Conservation (phyloP, 2,888 invertebrate species). For the Pristionchus entomophagus region DNA sequence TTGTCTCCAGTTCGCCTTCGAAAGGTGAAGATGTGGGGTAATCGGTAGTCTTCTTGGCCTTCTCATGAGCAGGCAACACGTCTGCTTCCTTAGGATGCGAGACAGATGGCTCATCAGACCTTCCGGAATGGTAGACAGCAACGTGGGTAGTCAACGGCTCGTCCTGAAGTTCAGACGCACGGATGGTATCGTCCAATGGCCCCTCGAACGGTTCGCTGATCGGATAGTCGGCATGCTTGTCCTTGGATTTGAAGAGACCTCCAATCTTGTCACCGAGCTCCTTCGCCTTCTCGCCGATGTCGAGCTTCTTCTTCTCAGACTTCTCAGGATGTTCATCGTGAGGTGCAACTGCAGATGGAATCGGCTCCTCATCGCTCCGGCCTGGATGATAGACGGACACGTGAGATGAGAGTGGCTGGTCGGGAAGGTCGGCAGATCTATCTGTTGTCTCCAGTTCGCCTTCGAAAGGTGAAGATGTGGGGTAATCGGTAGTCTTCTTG, state of each 20-base stretch:
- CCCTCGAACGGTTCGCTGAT: conserved; percentile 21
- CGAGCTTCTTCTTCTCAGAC: conserved; percentile 33
- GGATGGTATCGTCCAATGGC: not conserved
- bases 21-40: conserved; percentile 3
- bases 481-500: not conserved
- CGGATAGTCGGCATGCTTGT: conserved; percentile 26
- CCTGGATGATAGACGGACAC: conserved; percentile 33
- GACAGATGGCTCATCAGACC: not conserved
- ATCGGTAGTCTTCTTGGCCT: not conserved
- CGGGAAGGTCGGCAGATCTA: not conserved
- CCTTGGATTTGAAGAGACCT: conserved; percentile 9
- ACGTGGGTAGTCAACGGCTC: conserved; percentile 2
- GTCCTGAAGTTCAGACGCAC: not conserved
- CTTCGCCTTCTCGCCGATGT: conserved; percentile 24
- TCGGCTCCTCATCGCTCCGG: not conserved
- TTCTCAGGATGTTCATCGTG: not conserved
- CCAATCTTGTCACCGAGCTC: conserved; percentile 20
- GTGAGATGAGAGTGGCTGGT: conserved; percentile 8
- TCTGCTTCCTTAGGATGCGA: not conserved
- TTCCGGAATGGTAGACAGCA: conserved; percentile 36
- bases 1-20: conserved; percentile 16
- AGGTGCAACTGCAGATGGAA: not conserved
- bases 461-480: not conserved
- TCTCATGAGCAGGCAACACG: not conserved
- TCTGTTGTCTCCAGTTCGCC: not conserved